Evolutionary conservation across 1,140 invertebrate genomes (phyloP).

Genomic region (Dendroctonus ponderosae): DNA sequence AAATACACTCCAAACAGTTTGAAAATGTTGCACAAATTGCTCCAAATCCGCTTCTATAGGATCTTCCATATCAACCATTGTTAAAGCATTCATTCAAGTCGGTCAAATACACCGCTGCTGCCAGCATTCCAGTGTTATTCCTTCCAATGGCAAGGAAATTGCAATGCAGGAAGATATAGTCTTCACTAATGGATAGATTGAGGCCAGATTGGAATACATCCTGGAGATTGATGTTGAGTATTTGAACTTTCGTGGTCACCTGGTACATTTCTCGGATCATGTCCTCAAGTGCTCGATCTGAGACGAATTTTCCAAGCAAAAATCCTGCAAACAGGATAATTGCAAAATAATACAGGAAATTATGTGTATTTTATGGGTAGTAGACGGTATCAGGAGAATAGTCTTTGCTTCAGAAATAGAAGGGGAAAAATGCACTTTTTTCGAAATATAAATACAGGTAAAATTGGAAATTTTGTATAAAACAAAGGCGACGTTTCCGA

Average conservation of each 20-base stretch:
- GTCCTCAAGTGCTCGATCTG: slow-evolving; percentile 45
- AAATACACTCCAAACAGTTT: no score
- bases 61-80: slow-evolving; percentile 24
- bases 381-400: not conserved
- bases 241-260: slow-evolving; percentile 22
- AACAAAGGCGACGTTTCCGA: not conserved
- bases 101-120: slow-evolving; percentile 7
- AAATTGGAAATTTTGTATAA: not conserved
- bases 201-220: slow-evolving; percentile 17
- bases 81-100: slow-evolving; percentile 34
- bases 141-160: slow-evolving; percentile 18
- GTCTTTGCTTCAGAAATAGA: not conserved
- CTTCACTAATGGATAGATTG: slow-evolving; percentile 8
- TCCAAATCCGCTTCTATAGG: no score
- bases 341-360: not conserved
- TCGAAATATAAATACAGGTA: no score
- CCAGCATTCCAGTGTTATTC: slow-evolving; percentile 6
- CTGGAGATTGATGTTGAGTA: slow-evolving; percentile 25
- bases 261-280: slow-evolving; percentile 22
- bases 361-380: not conserved
- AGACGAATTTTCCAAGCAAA: slow-evolving; percentile 51
- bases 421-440: no score
- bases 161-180: slow-evolving; percentile 18
- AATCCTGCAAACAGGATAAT: slow-evolving; percentile 42
- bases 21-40: no score